Evolutionary conservation across 2,113 vertebrate genomes (phyloP), one percentile per base, ranked within the genome.

Genomic region (Beaufortia kweichowensis): DNA sequence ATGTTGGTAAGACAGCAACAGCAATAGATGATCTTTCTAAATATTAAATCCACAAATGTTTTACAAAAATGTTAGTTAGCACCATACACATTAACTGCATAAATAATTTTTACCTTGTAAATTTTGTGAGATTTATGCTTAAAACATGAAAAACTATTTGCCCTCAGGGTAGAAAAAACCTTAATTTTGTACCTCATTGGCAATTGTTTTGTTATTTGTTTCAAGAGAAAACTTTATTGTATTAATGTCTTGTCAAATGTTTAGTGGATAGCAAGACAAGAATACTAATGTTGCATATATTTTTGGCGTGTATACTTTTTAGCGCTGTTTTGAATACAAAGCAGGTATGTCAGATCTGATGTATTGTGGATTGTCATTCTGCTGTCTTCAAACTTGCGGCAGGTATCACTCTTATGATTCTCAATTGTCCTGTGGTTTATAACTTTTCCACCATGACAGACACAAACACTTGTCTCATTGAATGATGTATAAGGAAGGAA

Each of bases 401-500:
- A 41, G 68, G n/a, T 11, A 41, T 71, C 31, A 21, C 53, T 71
- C 21, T 39, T 4, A 9, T 71, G 50, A 57, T 48, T 28, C 63
- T 24, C 26, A 55, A 33, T 60, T 68, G 21, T 55, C 14, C 64
- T 68, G 60, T 68, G 66, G 24, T 33, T 46, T 48, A n/a, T 62
- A 31, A 24, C 59, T 33, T 11, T 55, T 19, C 43, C 33, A 59
- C 12, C n/a, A 2, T 10, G 14, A 29, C 23, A 39, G 21, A 35
- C 14, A 11, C 62, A 43, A 57, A 31, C 55, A 53, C 43, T 66
- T 33, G 19, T 75, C 23, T 62, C 43, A 65, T 17, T 75, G 35
- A 26, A 81, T 15, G 55, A 83, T 60, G 65, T 23, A 81, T 71
- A 43, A 75, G 63, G 69, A 76, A 76, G 56, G 62, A 68, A 63